Base-by-base conservation (phyloP, 2,888 invertebrate genomes). In the Nemotelus pantherinus region DNA sequence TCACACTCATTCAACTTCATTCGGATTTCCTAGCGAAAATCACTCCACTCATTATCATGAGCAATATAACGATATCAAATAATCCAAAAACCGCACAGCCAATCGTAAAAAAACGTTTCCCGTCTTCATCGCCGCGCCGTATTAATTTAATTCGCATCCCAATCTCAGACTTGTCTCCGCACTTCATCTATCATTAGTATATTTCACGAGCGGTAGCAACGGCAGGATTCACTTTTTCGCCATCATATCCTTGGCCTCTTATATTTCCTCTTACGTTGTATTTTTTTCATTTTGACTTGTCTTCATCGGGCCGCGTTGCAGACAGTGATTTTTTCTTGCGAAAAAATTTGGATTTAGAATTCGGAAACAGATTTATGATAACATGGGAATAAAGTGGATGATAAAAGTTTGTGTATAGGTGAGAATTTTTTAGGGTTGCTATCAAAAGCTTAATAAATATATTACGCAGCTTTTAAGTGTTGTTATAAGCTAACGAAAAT, bases 61-160 rank as follows among this genome's bases (percentile, higher is more conserved):
- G 55, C 2, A 78, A 78, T 76, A 71, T 79, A 79, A 70, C 64
- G 78, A 76, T 79, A 78, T 78, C 79, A 78, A 77, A 79, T 79
- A 79, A 79, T 79, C 79, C 79, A 75, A 79, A 67, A 79, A 79
- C 78, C 79, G 67, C 78, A 78, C 72, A 79, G 79, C 78, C 78
- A 79, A 79, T 79, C 79, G 76, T 79, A 72, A 71, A 71, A 68
- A 71, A 55, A 43, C 67, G 76, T 77, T 76, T 79, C 45, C 7
- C 70, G 41, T 55, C n/a, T 39, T 60, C n/a, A 72, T 60, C 25
- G 72, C 79, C 68, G 25, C 77, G 63, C 70, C 71, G 64, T 77
- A 78, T 79, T 79, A 79, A 79, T 78, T 79, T 79, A 79, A 79
- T 79, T 79, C 79, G 67, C 68, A 68, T 68, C 76, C 25, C 74